Conservation (phyloP, 1,140 invertebrate genomes). For the Pseudomyrmex flavicornis region DNA sequence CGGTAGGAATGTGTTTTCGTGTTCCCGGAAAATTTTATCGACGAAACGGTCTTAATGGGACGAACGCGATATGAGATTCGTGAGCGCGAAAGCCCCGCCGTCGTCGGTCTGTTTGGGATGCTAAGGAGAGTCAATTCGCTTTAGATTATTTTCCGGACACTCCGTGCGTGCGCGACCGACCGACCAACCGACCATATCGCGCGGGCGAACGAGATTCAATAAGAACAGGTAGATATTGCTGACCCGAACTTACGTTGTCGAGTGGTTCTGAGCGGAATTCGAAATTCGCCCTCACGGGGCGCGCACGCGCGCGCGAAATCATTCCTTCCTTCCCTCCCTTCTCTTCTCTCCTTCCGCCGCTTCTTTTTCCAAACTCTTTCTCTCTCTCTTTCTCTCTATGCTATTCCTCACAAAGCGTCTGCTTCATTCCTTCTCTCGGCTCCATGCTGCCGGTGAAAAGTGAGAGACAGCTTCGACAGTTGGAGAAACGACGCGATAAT, state of each 20-base stretch:
- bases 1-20: background rate
- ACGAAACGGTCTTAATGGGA: conserved; percentile 36
- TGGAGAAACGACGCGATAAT: conserved; percentile 39
- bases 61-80: conserved; percentile 55
- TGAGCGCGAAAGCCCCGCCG: conserved; percentile 24
- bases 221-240: conserved; percentile 76
- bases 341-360: background rate
- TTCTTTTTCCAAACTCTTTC: background rate
- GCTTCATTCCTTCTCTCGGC: conserved; percentile 9
- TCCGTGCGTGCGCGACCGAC: conserved; percentile 43
- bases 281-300: conserved; percentile 61
- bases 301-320: background rate
- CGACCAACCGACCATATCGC: conserved; percentile 63
- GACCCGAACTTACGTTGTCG: conserved; percentile 71
- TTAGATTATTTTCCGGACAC: conserved; percentile 69
- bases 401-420: conserved; percentile 1
- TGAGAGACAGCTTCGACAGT: conserved; percentile 36
- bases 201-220: conserved; percentile 73
- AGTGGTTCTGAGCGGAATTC: conserved; percentile 70
- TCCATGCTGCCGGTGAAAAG: conserved; percentile 9
- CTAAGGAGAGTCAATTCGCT: conserved; percentile 51
- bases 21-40: background rate
- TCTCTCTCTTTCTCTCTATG: background rate
- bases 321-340: background rate
- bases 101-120: conserved; percentile 10